Evolutionary conservation across 2,113 vertebrate species (phyloP).

Genomic region (Danionella cerebrum): DNA sequence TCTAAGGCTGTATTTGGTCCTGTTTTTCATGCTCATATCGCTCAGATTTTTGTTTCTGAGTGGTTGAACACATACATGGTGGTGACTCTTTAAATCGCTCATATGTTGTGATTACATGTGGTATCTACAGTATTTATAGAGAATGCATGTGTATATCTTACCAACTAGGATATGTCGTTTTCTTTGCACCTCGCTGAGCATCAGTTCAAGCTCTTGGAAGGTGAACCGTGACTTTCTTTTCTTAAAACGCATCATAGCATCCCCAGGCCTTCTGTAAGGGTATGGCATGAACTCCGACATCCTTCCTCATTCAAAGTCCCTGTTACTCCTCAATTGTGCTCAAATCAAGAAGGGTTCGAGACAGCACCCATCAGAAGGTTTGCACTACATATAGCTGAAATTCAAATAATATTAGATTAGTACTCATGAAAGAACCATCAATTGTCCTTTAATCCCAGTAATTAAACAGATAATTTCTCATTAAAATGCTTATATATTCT

Average conservation of each 20-base stretch:
- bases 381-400: not conserved
- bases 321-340: not conserved
- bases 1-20: no score
- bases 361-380: not conserved
- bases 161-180: conserved; percentile 48
- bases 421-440: not conserved
- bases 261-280: conserved; percentile 14
- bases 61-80: no score
- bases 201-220: conserved; percentile 44
- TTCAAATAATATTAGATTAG: not conserved
- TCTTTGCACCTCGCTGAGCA: conserved; percentile 46
- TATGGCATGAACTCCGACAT: conserved; percentile 35
- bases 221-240: conserved; percentile 52
- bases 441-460: no score
- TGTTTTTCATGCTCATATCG: no score
- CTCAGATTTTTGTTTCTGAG: no score
- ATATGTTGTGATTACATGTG: no score
- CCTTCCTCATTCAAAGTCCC: not conserved
- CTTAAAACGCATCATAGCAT: conserved; percentile 33
- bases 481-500: no score
- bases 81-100: no score
- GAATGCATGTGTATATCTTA: conserved; percentile 17
- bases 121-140: no score
- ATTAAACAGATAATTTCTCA: no score
- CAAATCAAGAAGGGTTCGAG: not conserved